Evolutionary conservation across 2,113 vertebrate genomes (phyloP).

Genomic region (Pristiophorus japonicus): DNA sequence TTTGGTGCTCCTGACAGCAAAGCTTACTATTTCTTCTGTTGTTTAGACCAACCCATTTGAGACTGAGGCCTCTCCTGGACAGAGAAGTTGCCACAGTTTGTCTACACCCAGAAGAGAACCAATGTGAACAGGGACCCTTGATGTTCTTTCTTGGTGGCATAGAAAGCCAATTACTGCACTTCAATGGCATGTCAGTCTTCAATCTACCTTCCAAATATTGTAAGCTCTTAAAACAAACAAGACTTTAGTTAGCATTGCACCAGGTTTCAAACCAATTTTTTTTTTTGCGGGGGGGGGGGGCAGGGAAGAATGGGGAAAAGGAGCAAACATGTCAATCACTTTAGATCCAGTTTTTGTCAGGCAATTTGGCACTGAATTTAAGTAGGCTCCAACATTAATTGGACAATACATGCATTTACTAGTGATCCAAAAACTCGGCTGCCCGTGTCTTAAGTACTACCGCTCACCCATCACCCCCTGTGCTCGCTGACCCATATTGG

Average conservation of each 20-base stretch:
- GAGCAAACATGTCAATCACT: not conserved
- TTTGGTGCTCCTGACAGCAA: not conserved
- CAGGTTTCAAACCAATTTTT: not conserved
- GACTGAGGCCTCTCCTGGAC: not conserved
- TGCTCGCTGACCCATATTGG: no score
- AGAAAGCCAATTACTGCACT: not conserved
- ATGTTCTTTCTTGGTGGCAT: no score
- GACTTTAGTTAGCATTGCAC: not conserved
- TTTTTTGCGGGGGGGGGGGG: no score
- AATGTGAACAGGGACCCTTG: not conserved
- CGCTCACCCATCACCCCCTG: no score
- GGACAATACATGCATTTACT: no score
- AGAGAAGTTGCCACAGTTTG: not conserved
- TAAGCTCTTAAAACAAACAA: not conserved
- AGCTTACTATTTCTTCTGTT: not conserved
- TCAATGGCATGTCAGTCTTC: not conserved
- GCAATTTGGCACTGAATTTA: not conserved
- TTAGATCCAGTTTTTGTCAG: not conserved
- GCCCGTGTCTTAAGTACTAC: no score
- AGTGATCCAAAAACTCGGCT: no score
- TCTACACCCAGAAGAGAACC: not conserved
- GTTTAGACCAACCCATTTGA: not conserved
- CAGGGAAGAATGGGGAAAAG: not conserved
- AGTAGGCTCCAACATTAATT: not conserved
- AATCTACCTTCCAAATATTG: not conserved